A percentile compares a stretch with the other conserved stretches of the same genome.
Evolutionary conservation across 2,113 vertebrate genomes (phyloP).

Genomic region (Hydrolagus affinis): DNA sequence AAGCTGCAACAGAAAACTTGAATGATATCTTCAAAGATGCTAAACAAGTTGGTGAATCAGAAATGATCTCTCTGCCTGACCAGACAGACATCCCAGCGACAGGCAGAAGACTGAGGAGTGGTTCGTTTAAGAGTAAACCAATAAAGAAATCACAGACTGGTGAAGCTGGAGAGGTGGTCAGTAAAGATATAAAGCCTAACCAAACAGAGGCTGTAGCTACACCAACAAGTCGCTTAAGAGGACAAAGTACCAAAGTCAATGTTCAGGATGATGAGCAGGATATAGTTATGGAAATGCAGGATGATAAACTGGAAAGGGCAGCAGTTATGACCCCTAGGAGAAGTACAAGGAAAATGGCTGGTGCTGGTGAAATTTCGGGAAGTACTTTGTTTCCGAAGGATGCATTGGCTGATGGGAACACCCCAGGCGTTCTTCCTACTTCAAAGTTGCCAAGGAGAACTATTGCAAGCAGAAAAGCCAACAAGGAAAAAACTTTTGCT

Average conservation of each 20-base stretch:
- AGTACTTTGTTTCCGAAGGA: conserved; percentile 38
- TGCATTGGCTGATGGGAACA: conserved; percentile 39
- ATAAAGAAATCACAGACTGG: conserved; percentile 41
- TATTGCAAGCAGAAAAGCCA: conserved; percentile 33
- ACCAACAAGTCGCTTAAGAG: conserved; percentile 43
- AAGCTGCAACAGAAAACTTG: conserved; percentile 57
- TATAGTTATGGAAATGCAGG: conserved; percentile 34
- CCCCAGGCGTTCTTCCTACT: conserved; percentile 40
- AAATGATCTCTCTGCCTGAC: not conserved
- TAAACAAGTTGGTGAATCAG: conserved; percentile 35
- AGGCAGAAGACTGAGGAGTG: not conserved
- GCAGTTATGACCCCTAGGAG: conserved; percentile 50
- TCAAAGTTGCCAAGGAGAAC: conserved; percentile 51
- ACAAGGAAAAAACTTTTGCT: not conserved
- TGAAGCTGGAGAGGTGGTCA: not conserved
- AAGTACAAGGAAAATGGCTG: conserved; percentile 50
- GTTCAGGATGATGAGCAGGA: not conserved
- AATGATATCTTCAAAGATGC: conserved; percentile 58
- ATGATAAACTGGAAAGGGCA: conserved; percentile 35
- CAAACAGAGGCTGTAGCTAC: conserved; percentile 36
- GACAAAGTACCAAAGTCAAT: conserved; percentile 34
- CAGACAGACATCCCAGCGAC: not conserved
- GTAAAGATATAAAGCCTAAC: conserved; percentile 30
- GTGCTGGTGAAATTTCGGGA: conserved; percentile 42
- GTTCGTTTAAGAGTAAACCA: conserved; percentile 8